Evolutionary conservation across 2,888 invertebrate species (phyloP).

Genomic region (Ischnura elegans): DNA sequence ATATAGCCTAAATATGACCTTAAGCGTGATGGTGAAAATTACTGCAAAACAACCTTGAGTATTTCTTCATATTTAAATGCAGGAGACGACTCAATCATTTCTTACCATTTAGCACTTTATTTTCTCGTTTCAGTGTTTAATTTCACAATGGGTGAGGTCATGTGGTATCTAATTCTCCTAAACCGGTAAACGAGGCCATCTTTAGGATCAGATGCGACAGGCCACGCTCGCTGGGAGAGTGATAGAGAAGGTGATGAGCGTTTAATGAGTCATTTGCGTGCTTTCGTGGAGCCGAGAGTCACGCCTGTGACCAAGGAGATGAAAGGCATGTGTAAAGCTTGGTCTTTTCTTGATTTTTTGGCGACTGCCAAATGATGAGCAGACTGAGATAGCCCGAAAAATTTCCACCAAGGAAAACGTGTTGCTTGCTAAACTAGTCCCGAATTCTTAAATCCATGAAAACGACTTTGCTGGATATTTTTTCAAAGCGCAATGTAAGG

Average conservation of each 20-base stretch:
- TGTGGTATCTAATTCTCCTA: background rate
- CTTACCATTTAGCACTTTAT: too few relatives aligned
- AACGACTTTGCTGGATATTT: background rate
- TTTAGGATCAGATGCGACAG: background rate
- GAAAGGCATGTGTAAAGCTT: background rate
- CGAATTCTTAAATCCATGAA: background rate
- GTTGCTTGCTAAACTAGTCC: background rate
- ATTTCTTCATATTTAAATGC: too few relatives aligned
- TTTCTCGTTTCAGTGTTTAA: background rate
- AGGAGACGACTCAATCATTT: too few relatives aligned
- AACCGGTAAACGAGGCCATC: background rate
- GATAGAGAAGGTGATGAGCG: background rate
- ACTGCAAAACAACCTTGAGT: too few relatives aligned
- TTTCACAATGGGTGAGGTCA: background rate
- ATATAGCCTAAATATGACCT: too few relatives aligned
- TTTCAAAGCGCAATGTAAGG: background rate
- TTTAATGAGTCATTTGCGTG: background rate
- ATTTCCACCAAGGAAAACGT: background rate
- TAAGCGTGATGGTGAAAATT: too few relatives aligned
- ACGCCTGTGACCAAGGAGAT: background rate
- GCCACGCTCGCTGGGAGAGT: background rate
- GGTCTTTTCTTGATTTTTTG: background rate
- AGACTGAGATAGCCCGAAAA: background rate
- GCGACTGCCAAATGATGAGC: background rate
- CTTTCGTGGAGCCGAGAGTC: background rate